Percentiles rank a stretch among this genome's conserved stretches.
phyloP scores from a whole-genome alignment of 1,140 invertebrate genomes.

The Cheumatopsyche charites region DNA sequence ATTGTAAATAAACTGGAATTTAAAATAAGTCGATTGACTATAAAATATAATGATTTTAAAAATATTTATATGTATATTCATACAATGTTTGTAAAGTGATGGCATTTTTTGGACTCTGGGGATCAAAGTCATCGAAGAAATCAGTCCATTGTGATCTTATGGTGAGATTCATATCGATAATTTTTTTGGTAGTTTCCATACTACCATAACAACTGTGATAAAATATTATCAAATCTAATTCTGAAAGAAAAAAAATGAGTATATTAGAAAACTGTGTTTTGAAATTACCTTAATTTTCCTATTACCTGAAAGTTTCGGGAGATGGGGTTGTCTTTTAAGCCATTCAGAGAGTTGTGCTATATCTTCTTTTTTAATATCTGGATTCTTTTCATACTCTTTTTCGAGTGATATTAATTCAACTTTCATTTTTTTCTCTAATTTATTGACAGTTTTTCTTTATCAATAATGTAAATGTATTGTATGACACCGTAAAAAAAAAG shows the following conservation, averaged over 20 bases:
- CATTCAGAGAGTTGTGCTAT: slow-evolving; percentile 53
- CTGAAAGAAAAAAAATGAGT: slow-evolving; percentile 54
- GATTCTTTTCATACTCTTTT: slow-evolving; percentile 56
- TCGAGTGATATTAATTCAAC: slow-evolving; percentile 47
- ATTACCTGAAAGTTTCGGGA: slow-evolving; percentile 54
- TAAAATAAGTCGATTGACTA: neutral
- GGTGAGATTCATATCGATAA: slow-evolving; percentile 69
- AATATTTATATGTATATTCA: no score
- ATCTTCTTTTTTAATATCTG: slow-evolving; percentile 54
- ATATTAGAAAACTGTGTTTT: neutral
- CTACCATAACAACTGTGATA: slow-evolving; percentile 68
- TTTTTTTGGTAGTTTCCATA: slow-evolving; percentile 66
- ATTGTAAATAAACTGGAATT: slow-evolving; percentile 48
- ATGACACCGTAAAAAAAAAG: no score
- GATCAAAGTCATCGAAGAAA: slow-evolving; percentile 66
- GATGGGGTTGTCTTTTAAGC: slow-evolving; percentile 55
- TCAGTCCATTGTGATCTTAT: slow-evolving; percentile 66
- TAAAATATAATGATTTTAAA: slow-evolving; percentile 4
- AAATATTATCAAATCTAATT: slow-evolving; percentile 67
- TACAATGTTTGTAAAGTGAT: slow-evolving; percentile 15
- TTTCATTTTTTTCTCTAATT: neutral
- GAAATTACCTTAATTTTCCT: slow-evolving; percentile 34
- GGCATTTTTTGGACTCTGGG: slow-evolving; percentile 57
- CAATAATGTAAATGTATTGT: no score
- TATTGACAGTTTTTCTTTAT: no score